Conservation (phyloP, 2,888 invertebrate genomes). For the Catocala sponsa region DNA sequence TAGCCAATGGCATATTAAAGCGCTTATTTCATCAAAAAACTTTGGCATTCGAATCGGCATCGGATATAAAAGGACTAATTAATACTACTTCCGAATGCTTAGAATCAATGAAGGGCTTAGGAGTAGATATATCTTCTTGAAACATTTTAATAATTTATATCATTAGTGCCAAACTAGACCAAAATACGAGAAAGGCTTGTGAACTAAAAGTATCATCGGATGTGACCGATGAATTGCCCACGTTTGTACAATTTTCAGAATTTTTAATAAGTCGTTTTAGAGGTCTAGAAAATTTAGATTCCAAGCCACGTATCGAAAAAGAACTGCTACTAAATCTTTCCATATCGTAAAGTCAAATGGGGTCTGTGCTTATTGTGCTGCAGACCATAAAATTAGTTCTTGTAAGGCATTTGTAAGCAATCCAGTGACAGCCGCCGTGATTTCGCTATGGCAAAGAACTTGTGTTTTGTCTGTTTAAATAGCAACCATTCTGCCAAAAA, state of each 20-base stretch:
- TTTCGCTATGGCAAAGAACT: conserved; percentile 34
- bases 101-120: no score
- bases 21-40: conserved; percentile 11
- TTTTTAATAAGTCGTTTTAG: no score
- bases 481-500: conserved; percentile 36
- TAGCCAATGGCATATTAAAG: conserved; percentile 33
- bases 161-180: no score
- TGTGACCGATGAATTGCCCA: no score
- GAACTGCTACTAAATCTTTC: no score
- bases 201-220: background rate
- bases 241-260: no score
- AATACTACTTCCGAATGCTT: no score
- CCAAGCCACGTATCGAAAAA: no score
- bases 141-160: no score
- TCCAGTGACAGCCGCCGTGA: conserved; percentile 23
- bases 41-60: conserved; percentile 29
- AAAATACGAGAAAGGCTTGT: background rate
- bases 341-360: no score
- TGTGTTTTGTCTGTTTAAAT: conserved; percentile 49
- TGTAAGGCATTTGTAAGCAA: conserved; percentile 42
- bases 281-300: no score
- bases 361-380: background rate
- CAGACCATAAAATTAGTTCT: conserved; percentile 32
- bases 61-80: conserved; percentile 18
- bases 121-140: no score